Base-by-base conservation (phyloP, 2,797 vertebrate genomes). In the Myoxocephalus aenaeus region DNA sequence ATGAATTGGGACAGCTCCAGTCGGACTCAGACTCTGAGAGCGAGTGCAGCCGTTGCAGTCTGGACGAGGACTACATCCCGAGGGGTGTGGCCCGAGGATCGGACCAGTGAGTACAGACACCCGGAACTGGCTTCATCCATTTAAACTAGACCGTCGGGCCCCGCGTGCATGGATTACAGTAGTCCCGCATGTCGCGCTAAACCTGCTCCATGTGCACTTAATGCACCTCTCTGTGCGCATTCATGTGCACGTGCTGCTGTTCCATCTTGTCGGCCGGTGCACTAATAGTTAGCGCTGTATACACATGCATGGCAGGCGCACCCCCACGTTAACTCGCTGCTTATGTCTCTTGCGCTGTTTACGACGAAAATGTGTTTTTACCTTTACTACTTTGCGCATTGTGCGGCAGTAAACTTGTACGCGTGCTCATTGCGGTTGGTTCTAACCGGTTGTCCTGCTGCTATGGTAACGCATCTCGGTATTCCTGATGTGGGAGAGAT, bases 31-130 rank as follows among this genome's bases (percentile, higher is more conserved):
- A 79, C 3, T 75, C 85, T 0, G 74, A 75, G 2, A 72, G 74
- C 29, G 77, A 81, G 4, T 32, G 1, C 58, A 67, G 76, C 44
- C 3, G 8, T 0, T n/a, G 71, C 72, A 50, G 72, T 3, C 38
- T 69, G 48, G 88, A 87, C 25, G 81, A 87, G 53, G 87, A 87
- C 72, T 81, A 78, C 58, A 51, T 12, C 9, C 86, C 86, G 40
- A 25, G 44, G 32, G 72, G 77, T 4, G 6, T 8, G 50, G 10
- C 18, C 61, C 71, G 44, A 1, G 83, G 70, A 65, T 53, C 88
- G 17, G 76, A 80, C 5, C 65, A 53, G 89, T 91, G 78, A 91
- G 89, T 90, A 62, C 17, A n/a, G 27, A 36, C 29, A 3, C 46
- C 1, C 20, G 0, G n/a, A 11, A 3, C 1, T 64, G 61, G 65